Evolutionary conservation across 1,140 invertebrate genomes (phyloP), one percentile per base, ranked within the genome.

Genomic region (Hermetia illucens): DNA sequence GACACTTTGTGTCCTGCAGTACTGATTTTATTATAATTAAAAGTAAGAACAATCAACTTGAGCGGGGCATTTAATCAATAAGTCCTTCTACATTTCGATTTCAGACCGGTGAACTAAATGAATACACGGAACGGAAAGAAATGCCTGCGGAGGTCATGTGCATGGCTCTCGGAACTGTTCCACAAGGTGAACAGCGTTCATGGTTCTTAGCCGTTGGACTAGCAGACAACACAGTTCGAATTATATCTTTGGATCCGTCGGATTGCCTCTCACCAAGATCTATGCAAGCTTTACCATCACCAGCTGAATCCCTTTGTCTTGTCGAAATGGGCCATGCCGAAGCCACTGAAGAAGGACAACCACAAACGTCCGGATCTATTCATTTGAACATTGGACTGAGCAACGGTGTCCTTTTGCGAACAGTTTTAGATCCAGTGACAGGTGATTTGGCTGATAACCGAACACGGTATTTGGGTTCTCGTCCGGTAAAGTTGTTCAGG

Each of bases 351-450:
- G 71, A 73, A 32, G 55, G 58, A 27, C 48, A 62, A 9, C 60
- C 56, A 10, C 69, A 68, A 40, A 66, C 70, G 39, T 59, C 71
- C 36, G 74, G 80, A 41, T 80, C 85, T 6, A 69, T 98, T 3
- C 97, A 97, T 66, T 69, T 99, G 5, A 98, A 99, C 58, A 96
- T 99, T 64, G 96, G 95, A 9, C 64, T 99, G 10, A 83, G 94
- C 66, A 99, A 99, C 65, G 96, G 96, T 34, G 93, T 94, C 27
- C 61, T 99, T 34, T 65, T 98, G 24, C 71, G 96, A 51, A 96
- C 91, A 3, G 92, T 97, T 3, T 61, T 99, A 10, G 96, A 99
- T 68, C 86, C 88, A 13, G 87, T 97, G 4, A 93, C 92, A 24
- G 95, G 96, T 9, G 93, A 97, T 61, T 71, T 99, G 43, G 86